Evolutionary conservation across 92 coral and sea anemone species (phyloP).

Genomic region (Galaxea fascicularis): DNA sequence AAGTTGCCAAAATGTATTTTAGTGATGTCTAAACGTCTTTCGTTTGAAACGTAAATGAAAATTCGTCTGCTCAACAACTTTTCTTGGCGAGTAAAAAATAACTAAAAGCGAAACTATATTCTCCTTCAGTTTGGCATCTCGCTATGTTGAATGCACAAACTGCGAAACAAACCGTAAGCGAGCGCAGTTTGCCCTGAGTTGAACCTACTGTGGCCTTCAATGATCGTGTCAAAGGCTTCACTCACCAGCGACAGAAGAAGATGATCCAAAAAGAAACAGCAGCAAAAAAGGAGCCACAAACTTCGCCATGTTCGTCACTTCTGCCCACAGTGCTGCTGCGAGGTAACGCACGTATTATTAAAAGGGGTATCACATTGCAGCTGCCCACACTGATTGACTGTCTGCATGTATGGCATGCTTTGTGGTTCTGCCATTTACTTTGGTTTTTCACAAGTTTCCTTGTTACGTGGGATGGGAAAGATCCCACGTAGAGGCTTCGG

Average conservation of each 20-base stretch:
- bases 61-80: background rate
- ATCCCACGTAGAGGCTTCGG: too few species aligned
- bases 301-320: slow-evolving; percentile 1
- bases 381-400: too few species aligned
- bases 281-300: background rate
- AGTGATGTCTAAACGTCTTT: background rate
- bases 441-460: too few species aligned
- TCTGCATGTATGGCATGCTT: too few species aligned
- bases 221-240: background rate
- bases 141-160: background rate
- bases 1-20: background rate
- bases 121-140: background rate
- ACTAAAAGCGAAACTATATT: background rate
- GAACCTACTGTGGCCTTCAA: background rate
- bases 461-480: too few species aligned
- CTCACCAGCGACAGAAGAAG: slow-evolving; percentile 24
- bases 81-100: background rate
- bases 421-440: too few species aligned
- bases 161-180: background rate
- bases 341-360: background rate
- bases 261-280: slow-evolving; percentile 22
- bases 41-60: background rate
- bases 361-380: too few species aligned
- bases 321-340: background rate
- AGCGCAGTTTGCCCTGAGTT: background rate